Conservation (phyloP, 2,797 vertebrate genomes). For the Austrolebias charrua region DNA sequence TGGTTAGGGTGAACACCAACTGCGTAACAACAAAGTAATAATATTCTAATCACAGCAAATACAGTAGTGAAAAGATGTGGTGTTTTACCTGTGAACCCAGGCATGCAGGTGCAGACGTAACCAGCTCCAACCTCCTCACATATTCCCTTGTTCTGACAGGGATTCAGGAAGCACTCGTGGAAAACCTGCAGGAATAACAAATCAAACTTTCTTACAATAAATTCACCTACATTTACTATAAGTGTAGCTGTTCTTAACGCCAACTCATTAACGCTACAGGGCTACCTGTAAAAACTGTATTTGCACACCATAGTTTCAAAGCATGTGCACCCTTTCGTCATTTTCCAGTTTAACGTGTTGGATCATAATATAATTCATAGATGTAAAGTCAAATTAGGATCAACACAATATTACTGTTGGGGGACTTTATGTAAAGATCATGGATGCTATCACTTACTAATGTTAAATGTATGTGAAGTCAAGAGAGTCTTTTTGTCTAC, state of each 20-base stretch:
- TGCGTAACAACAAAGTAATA: background rate
- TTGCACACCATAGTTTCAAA: no score
- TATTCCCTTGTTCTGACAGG: constrained; percentile 91
- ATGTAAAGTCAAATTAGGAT: no score
- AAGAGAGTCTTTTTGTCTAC: no score
- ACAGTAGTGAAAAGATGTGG: background rate
- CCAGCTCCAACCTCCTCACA: constrained; percentile 94
- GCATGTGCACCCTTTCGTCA: no score
- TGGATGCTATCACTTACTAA: no score
- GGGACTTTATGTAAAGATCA: no score
- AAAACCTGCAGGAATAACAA: constrained; percentile 83
- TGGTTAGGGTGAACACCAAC: no score
- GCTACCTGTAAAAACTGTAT: background rate
- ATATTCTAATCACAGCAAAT: background rate
- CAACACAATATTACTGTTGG: no score
- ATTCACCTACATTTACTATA: background rate
- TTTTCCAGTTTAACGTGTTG: no score
- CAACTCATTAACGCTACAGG: background rate
- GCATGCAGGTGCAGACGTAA: constrained; percentile 89
- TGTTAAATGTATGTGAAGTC: no score
- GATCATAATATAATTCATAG: no score
- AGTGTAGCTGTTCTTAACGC: background rate
- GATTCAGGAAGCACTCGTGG: constrained; percentile 95
- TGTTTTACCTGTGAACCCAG: constrained; percentile 89
- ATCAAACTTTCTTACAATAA: constrained; percentile 8